A percentile compares a stretch with the other conserved stretches of the same genome.
These are phyloP conservation scores for Diabrotica balteata DNA, from an alignment of 2,888 invertebrate species.

Conservation along the genomic window DNA sequence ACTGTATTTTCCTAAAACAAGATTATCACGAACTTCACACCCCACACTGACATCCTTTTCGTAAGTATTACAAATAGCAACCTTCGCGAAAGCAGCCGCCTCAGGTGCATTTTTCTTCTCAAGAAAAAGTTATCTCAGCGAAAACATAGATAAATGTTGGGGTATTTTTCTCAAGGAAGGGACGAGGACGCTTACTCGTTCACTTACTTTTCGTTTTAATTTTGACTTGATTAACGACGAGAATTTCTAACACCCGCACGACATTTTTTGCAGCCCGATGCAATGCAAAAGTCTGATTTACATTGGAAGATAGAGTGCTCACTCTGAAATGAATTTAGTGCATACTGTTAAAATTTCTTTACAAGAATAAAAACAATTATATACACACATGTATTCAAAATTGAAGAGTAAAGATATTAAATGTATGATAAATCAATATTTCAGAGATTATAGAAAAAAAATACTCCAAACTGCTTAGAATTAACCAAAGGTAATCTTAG, in stretches of 20 bases:
- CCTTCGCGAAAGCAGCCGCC: conserved; percentile 46
- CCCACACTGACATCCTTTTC: conserved; percentile 49
- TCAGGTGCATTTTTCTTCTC: conserved; percentile 49
- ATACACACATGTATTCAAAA: too few relatives aligned
- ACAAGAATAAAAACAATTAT: too few relatives aligned
- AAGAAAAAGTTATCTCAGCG: conserved; percentile 42
- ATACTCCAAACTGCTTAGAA: too few relatives aligned
- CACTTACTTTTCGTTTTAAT: conserved; percentile 36
- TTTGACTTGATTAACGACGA: conserved; percentile 30
- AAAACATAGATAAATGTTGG: conserved; percentile 37
- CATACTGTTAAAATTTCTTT: too few relatives aligned
- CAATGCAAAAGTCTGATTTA: conserved; percentile 12
- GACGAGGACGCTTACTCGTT: conserved; percentile 29
- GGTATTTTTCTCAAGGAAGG: conserved; percentile 32
- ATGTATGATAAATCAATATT: too few relatives aligned
- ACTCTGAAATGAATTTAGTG: too few relatives aligned
- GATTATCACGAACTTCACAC: conserved; percentile 16
- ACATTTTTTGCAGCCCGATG: conserved; percentile 11
- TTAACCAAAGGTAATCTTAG: too few relatives aligned
- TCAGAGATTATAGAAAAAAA: too few relatives aligned
- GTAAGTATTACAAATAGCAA: conserved; percentile 53
- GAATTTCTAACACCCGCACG: conserved; percentile 25
- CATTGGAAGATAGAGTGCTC: too few relatives aligned
- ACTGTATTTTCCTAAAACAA: not conserved
- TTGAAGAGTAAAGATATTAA: too few relatives aligned